Evolutionary conservation across 2,113 vertebrate genomes (phyloP).

Genomic region (Melierax canorus): DNA sequence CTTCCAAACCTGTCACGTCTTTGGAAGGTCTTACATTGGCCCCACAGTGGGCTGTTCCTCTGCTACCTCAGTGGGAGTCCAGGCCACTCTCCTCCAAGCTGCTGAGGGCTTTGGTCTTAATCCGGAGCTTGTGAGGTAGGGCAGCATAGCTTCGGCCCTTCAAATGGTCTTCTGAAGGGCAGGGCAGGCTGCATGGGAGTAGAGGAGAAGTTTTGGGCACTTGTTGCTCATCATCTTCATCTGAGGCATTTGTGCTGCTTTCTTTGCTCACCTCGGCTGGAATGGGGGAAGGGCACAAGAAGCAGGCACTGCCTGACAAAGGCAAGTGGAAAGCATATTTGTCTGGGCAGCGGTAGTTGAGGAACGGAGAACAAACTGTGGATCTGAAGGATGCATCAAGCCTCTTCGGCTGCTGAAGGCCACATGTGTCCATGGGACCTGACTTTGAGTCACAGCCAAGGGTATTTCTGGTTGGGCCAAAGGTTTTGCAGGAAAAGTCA

Average conservation of each 20-base stretch:
- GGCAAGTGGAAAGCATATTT: not conserved
- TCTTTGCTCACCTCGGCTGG: not conserved
- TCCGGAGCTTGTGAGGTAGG: slow-evolving; percentile 76
- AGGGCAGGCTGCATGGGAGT: not conserved
- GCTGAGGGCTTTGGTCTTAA: slow-evolving; percentile 66
- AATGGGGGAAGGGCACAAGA: not conserved
- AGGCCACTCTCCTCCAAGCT: not conserved
- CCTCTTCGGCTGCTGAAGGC: not conserved
- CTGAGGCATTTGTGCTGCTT: not conserved
- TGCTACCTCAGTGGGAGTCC: not conserved
- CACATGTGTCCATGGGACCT: not conserved
- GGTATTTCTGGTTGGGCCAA: not conserved
- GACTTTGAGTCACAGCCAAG: not conserved
- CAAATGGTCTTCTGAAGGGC: not conserved
- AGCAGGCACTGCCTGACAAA: slow-evolving; percentile 37
- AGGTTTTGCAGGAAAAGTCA: not conserved
- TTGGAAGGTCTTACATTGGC: not conserved
- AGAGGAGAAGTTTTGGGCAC: slow-evolving; percentile 46
- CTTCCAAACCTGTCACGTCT: not conserved
- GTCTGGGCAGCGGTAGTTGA: slow-evolving; percentile 65
- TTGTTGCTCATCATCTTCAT: slow-evolving; percentile 72
- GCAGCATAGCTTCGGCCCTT: slow-evolving; percentile 21
- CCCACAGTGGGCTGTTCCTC: fast-evolving
- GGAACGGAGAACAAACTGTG: slow-evolving; percentile 48
- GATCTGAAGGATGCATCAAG: slow-evolving; percentile 50